These are phyloP conservation scores for Macrobrachium rosenbergii DNA, from an alignment of 1,140 invertebrate genomes.

Conservation along the genomic window DNA sequence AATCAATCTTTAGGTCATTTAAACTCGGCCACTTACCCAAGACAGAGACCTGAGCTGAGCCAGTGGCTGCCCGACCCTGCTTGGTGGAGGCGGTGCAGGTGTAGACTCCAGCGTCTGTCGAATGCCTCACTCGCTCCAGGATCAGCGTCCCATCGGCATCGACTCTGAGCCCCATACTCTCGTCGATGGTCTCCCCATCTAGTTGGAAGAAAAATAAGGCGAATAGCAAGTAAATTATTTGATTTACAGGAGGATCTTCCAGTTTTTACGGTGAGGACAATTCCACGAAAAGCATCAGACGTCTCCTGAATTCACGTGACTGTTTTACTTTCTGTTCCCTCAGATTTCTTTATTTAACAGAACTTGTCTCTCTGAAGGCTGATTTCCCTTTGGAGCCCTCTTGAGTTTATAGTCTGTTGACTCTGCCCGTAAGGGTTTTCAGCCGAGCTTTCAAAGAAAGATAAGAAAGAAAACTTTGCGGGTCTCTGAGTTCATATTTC, in stretches of 20 bases:
- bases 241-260: background rate
- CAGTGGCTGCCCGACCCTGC: slow-evolving; percentile 32
- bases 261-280: background rate
- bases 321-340: too few relatives aligned
- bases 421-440: too few relatives aligned
- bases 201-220: background rate
- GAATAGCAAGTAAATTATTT: background rate
- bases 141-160: slow-evolving; percentile 18
- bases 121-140: slow-evolving; percentile 15
- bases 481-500: too few relatives aligned
- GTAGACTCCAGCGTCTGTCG: slow-evolving; percentile 17
- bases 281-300: too few relatives aligned
- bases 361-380: too few relatives aligned
- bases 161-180: slow-evolving; percentile 18
- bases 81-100: slow-evolving; percentile 44
- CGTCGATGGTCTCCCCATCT: slow-evolving; percentile 28
- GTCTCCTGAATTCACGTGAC: too few relatives aligned
- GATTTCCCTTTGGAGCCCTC: too few relatives aligned
- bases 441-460: too few relatives aligned
- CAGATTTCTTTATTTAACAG: too few relatives aligned
- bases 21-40: slow-evolving; percentile 7
- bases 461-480: too few relatives aligned
- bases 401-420: too few relatives aligned
- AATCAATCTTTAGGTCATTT: too few relatives aligned
- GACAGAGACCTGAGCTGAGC: slow-evolving; percentile 35